Evolutionary conservation across 2,797 vertebrate species (phyloP).

Genomic region (Cheracebus regulus): DNA sequence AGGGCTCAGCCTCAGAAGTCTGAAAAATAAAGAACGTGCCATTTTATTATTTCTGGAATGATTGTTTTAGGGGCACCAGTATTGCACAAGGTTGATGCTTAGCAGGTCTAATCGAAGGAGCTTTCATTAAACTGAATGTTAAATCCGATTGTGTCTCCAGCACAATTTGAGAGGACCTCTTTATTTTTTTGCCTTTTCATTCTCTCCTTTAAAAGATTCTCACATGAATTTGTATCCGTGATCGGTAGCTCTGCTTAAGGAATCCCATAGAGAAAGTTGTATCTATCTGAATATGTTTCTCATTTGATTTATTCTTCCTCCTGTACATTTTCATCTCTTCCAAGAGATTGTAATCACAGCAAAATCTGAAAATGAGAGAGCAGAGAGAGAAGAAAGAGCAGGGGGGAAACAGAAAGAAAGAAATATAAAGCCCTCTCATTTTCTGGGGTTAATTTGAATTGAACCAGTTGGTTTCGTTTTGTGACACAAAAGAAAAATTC

Average conservation of each 20-base stretch:
- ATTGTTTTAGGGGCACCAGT: background rate
- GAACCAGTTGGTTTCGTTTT: constrained; percentile 71
- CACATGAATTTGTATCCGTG: background rate
- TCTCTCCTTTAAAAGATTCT: background rate
- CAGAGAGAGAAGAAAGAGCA: background rate
- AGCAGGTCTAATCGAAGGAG: background rate
- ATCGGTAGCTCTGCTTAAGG: background rate
- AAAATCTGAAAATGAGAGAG: constrained; percentile 31
- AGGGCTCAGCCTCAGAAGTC: constrained; percentile 31
- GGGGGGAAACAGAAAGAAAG: constrained; percentile 2
- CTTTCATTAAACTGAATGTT: background rate
- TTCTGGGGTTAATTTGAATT: constrained; percentile 63
- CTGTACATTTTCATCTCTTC: background rate
- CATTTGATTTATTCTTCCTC: constrained; percentile 37
- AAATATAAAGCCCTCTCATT: constrained; percentile 45
- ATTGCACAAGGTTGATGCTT: background rate
- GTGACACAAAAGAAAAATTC: constrained; percentile 74
- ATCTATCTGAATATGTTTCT: background rate
- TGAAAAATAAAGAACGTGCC: background rate
- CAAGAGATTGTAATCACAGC: background rate
- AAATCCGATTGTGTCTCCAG: background rate
- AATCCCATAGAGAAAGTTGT: background rate
- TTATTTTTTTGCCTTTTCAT: background rate
- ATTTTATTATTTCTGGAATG: constrained; percentile 47
- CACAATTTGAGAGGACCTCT: background rate